phyloP scores from a whole-genome alignment of 2,113 vertebrate genomes.

The Equus przewalskii region DNA sequence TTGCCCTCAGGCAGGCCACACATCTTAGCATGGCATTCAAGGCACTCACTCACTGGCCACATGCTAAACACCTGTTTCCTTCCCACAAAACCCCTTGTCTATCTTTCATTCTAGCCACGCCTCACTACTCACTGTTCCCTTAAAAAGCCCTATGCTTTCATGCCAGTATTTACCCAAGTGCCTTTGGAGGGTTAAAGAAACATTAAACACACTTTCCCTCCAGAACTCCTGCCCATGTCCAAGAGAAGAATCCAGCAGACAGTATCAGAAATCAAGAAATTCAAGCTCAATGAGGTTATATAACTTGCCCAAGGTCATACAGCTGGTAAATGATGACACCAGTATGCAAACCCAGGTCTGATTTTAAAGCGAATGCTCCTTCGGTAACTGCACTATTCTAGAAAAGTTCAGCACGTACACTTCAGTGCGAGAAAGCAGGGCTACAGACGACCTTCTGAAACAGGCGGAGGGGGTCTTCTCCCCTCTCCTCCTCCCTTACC shows the following conservation, averaged over 20 bases:
- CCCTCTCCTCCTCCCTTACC: background rate
- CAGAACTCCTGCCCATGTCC: background rate
- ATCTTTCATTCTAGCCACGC: background rate
- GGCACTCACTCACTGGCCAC: background rate
- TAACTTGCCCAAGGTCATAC: constrained; percentile 13
- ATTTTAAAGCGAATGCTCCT: background rate
- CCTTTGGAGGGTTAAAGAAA: background rate
- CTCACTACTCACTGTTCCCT: background rate
- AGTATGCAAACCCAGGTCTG: background rate
- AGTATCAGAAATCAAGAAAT: constrained; percentile 1
- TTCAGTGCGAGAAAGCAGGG: background rate
- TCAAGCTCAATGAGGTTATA: background rate
- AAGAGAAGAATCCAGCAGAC: background rate
- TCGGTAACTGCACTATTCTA: background rate
- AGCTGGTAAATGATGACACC: background rate
- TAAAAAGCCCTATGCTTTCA: background rate
- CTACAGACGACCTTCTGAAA: background rate
- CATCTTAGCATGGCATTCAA: fast-evolving
- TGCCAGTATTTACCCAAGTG: background rate
- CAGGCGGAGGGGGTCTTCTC: fast-evolving
- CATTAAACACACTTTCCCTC: background rate
- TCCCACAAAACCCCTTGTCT: background rate
- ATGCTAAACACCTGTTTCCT: background rate
- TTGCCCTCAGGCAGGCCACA: no score
- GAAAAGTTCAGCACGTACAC: background rate